Percentiles rank a stretch among this genome's conserved stretches.
Evolutionary conservation across 2,113 vertebrate genomes (phyloP).

Genomic region (Zapornia atra): DNA sequence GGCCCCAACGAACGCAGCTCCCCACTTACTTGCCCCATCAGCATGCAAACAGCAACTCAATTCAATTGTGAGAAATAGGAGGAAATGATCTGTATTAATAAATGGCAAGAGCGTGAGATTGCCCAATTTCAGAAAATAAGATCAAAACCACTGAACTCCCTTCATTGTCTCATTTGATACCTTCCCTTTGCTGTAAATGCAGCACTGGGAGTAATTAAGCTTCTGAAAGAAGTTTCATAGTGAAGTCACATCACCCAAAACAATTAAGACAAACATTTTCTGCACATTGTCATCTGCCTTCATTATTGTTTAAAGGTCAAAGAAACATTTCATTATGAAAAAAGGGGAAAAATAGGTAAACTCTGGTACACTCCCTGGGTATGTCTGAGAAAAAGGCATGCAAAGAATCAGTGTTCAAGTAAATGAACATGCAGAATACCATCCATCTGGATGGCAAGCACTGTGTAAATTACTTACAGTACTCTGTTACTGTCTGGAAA

Average conservation of each 20-base stretch:
- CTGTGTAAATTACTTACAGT: background rate
- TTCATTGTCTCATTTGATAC: conserved; percentile 48
- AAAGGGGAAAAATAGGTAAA: conserved; percentile 3
- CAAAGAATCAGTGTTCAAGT: background rate
- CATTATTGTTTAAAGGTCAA: conserved; percentile 71
- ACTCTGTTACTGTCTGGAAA: background rate
- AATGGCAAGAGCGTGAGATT: background rate
- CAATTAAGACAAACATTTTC: conserved; percentile 70
- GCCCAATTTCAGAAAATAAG: conserved; percentile 27
- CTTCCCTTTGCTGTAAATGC: conserved; percentile 18
- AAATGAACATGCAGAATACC: background rate
- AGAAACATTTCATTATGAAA: conserved; percentile 47
- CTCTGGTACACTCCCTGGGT: background rate
- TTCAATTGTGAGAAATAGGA: conserved; percentile 15
- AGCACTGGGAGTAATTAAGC: conserved; percentile 70
- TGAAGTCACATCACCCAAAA: conserved; percentile 64
- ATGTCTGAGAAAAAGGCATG: background rate
- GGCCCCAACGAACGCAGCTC: background rate
- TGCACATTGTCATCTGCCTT: conserved; percentile 60
- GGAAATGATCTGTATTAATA: conserved; percentile 60
- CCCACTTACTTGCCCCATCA: background rate
- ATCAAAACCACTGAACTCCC: conserved; percentile 32
- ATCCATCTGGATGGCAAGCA: background rate
- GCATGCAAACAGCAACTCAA: background rate
- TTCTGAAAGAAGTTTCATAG: conserved; percentile 55